Evolutionary conservation across 2,888 invertebrate species (phyloP).

Genomic region (Drosophila emarginata): DNA sequence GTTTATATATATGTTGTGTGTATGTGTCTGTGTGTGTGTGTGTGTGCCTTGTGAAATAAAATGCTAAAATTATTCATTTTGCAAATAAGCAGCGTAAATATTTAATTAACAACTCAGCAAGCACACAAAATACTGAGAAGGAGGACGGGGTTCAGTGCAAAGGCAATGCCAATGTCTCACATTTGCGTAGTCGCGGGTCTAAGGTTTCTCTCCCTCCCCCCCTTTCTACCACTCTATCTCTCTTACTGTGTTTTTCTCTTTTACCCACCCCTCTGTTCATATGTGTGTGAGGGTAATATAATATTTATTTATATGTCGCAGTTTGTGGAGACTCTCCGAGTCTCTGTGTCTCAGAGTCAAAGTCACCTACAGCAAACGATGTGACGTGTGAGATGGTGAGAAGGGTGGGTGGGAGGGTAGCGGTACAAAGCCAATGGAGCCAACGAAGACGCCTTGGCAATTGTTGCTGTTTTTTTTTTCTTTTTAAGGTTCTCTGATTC

Average conservation of each 20-base stretch:
- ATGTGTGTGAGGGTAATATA: slow-evolving; percentile 59
- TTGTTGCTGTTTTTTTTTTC: slow-evolving; percentile 19
- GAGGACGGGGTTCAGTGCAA: slow-evolving; percentile 7
- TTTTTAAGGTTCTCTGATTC: slow-evolving; percentile 20
- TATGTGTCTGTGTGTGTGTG: slow-evolving; percentile 15
- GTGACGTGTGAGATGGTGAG: background rate
- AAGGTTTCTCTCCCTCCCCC: slow-evolving; percentile 57
- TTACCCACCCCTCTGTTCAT: slow-evolving; percentile 7
- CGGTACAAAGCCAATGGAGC: slow-evolving; percentile 18
- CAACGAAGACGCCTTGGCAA: slow-evolving; percentile 41
- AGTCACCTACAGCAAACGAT: slow-evolving; percentile 48
- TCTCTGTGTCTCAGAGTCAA: slow-evolving; percentile 19
- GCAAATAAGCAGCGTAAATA: slow-evolving; percentile 79
- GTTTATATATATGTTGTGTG: background rate
- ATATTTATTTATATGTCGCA: slow-evolving; percentile 66
- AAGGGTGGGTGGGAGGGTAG: no score
- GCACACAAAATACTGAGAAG: slow-evolving; percentile 33
- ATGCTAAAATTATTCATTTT: slow-evolving; percentile 78
- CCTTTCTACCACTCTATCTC: background rate
- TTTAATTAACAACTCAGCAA: slow-evolving; percentile 75
- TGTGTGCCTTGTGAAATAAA: slow-evolving; percentile 56
- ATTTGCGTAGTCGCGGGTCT: slow-evolving; percentile 41
- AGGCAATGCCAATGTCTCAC: background rate
- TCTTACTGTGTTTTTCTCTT: background rate
- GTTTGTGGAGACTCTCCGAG: slow-evolving; percentile 19